phyloP scores from a whole-genome alignment of 2,113 vertebrate genomes.

The Alligator sinensis region DNA sequence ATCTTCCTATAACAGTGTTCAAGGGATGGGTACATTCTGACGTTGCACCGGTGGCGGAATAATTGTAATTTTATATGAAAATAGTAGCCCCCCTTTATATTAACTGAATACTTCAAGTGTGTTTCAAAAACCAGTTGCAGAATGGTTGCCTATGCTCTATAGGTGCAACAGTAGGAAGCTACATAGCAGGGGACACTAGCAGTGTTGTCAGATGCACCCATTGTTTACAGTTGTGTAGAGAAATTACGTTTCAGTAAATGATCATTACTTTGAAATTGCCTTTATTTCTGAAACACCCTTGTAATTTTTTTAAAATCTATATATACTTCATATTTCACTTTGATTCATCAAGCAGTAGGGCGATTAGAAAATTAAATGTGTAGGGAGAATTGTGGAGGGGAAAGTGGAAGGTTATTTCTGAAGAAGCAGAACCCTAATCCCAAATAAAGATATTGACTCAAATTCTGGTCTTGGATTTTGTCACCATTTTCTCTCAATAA shows the following conservation, averaged over 20 bases:
- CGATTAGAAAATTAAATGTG: not conserved
- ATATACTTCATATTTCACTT: too few species aligned
- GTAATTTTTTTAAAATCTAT: too few species aligned
- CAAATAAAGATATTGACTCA: not conserved
- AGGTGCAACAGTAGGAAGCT: too few species aligned
- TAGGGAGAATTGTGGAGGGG: not conserved
- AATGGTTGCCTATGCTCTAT: too few species aligned
- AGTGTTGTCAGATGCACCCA: too few species aligned
- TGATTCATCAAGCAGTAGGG: not conserved
- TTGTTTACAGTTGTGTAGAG: too few species aligned
- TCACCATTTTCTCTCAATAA: rapidly evolving
- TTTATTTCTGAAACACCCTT: too few species aligned
- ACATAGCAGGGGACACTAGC: too few species aligned
- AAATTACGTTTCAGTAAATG: too few species aligned
- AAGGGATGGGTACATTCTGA: not conserved
- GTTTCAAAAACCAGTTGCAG: too few species aligned
- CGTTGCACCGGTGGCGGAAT: not conserved
- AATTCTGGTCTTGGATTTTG: not conserved
- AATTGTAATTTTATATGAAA: not conserved
- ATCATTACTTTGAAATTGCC: too few species aligned
- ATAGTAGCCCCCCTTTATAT: not conserved
- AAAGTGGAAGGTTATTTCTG: not conserved
- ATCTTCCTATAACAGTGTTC: not conserved
- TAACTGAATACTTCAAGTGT: not conserved
- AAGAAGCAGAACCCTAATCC: not conserved